phyloP scores from a whole-genome alignment of 2,113 vertebrate genomes.

The Equus przewalskii region DNA sequence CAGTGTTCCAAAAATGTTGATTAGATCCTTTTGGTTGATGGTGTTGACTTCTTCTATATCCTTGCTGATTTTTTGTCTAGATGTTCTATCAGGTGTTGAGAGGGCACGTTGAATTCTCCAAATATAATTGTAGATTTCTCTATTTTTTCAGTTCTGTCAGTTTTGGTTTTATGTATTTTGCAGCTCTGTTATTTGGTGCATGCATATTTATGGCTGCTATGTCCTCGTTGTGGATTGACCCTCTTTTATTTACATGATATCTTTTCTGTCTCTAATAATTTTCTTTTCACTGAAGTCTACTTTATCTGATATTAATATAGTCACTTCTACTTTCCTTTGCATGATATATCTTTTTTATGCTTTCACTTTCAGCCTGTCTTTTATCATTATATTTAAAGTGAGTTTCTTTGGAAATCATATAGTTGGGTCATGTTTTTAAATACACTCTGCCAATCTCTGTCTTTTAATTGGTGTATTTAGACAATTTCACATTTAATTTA shows the following conservation, averaged over 20 bases:
- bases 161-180: background rate
- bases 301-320: slow-evolving; percentile 2
- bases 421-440: background rate
- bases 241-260: background rate
- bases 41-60: background rate
- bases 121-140: background rate
- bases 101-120: background rate
- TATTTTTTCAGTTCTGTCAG: background rate
- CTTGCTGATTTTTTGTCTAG: background rate
- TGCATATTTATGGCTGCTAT: background rate
- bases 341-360: background rate
- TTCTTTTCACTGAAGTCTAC: background rate
- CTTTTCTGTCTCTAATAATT: background rate
- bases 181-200: background rate
- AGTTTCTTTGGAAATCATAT: background rate
- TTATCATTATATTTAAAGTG: background rate
- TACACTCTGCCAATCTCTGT: background rate
- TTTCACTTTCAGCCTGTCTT: background rate
- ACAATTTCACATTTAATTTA: background rate
- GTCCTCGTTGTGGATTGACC: background rate
- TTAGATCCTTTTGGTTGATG: background rate
- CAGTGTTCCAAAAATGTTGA: background rate
- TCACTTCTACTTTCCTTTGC: slow-evolving; percentile 7
- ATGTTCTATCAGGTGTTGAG: background rate
- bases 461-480: background rate